These are phyloP conservation scores for Drosophila repletoides DNA, from an alignment of 1,140 invertebrate genomes.

Conservation along the genomic window DNA sequence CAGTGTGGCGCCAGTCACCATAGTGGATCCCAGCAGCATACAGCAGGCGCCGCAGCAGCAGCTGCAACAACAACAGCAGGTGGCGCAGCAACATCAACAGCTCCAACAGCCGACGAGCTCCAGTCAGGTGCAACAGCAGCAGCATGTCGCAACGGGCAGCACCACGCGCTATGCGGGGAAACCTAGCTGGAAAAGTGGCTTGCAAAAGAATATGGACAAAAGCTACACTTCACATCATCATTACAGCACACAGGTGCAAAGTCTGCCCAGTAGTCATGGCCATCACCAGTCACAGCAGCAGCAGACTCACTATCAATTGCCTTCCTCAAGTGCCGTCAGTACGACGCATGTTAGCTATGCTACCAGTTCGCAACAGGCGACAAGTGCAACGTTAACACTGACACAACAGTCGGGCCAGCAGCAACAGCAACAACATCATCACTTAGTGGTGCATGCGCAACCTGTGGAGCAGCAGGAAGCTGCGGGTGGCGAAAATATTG, in stretches of 20 bases:
- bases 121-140: constrained; percentile 41
- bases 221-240: constrained; percentile 69
- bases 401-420: constrained; percentile 45
- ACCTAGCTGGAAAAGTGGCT: constrained; percentile 68
- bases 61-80: constrained; percentile 46
- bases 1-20: constrained; percentile 59
- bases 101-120: constrained; percentile 26
- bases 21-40: constrained; percentile 52
- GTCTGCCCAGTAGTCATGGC: constrained; percentile 41
- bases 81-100: constrained; percentile 31
- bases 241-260: constrained; percentile 59
- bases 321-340: constrained; percentile 66
- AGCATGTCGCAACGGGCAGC: constrained; percentile 30
- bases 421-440: constrained; percentile 50
- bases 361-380: constrained; percentile 37
- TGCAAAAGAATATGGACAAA: constrained; percentile 73
- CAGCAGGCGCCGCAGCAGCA: constrained; percentile 34
- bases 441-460: constrained; percentile 44
- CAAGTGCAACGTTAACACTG: constrained; percentile 37
- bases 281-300: constrained; percentile 63
- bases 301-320: constrained; percentile 73
- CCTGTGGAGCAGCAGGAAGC: constrained; percentile 50
- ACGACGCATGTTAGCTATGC: constrained; percentile 70
- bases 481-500: constrained; percentile 1
- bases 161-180: constrained; percentile 66